These are phyloP conservation scores for Temnothorax rugatulus DNA, from an alignment of 2,888 invertebrate species.

Conservation along the genomic window DNA sequence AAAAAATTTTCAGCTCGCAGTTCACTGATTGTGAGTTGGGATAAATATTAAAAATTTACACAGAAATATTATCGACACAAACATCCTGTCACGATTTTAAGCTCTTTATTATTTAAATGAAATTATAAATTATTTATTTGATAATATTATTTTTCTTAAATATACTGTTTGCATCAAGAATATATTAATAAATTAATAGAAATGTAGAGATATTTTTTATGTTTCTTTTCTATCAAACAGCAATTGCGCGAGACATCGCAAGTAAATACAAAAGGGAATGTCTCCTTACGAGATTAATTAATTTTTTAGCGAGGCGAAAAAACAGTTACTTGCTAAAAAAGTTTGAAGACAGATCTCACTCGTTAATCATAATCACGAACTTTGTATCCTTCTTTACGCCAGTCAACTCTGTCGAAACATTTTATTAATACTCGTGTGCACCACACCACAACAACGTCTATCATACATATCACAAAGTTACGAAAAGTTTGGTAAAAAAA, in stretches of 20 bases:
- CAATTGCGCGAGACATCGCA: neutral
- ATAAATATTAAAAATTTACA: too few species aligned
- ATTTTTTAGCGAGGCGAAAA: neutral
- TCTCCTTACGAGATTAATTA: neutral
- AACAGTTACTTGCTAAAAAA: neutral
- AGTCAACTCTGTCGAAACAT: slow-evolving; percentile 21
- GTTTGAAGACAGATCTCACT: slow-evolving; percentile 11
- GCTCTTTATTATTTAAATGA: too few species aligned
- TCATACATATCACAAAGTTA: neutral
- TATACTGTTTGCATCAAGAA: neutral
- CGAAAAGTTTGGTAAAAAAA: slow-evolving; percentile 13
- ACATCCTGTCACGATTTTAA: too few species aligned
- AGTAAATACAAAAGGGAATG: neutral
- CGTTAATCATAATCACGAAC: slow-evolving; percentile 40
- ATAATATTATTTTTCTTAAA: neutral
- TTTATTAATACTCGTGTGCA: slow-evolving; percentile 41
- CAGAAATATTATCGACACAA: too few species aligned
- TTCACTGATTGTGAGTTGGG: too few species aligned
- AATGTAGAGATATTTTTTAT: neutral
- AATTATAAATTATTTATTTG: neutral
- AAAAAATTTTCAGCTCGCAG: too few species aligned
- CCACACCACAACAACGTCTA: neutral
- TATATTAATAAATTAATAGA: slow-evolving; percentile 11
- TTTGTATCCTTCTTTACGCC: slow-evolving; percentile 8
- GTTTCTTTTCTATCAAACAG: neutral